Conservation (phyloP, 2,113 vertebrate genomes). For the Pica pica region DNA sequence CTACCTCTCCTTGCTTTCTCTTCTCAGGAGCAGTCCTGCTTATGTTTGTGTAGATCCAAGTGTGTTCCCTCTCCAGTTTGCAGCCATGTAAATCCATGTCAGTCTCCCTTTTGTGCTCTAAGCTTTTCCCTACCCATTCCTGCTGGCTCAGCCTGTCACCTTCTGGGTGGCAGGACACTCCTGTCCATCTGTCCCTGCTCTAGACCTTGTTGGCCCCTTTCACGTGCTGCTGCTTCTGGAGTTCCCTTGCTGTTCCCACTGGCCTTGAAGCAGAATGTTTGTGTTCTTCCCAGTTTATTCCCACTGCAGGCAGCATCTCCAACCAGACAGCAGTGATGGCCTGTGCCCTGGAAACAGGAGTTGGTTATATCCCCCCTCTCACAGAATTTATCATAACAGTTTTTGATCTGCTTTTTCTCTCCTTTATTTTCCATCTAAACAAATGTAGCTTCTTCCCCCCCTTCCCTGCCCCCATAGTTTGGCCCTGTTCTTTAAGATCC, state of each 20-base stretch:
- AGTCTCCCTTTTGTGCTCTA: neutral
- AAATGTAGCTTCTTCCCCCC: too few species aligned
- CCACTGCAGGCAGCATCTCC: neutral
- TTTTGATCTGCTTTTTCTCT: neutral
- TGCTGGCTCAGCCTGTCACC: neutral
- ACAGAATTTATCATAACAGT: neutral
- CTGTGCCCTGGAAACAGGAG: neutral
- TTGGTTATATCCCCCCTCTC: neutral
- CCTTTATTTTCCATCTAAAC: neutral
- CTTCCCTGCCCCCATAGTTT: rapidly evolving
- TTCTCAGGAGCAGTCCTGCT: neutral
- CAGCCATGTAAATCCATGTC: neutral
- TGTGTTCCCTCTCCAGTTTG: neutral
- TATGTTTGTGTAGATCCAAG: neutral
- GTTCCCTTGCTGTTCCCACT: neutral
- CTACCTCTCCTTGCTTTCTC: neutral
- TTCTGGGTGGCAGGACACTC: neutral
- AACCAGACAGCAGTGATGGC: neutral
- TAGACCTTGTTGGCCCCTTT: neutral
- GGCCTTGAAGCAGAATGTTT: neutral
- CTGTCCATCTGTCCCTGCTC: neutral
- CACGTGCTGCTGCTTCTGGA: rapidly evolving
- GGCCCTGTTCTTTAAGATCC: neutral
- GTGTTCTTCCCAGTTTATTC: neutral
- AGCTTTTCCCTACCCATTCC: neutral